Evolutionary conservation across 2,888 invertebrate genomes (phyloP).

Genomic region (Cacoxenus indagator): DNA sequence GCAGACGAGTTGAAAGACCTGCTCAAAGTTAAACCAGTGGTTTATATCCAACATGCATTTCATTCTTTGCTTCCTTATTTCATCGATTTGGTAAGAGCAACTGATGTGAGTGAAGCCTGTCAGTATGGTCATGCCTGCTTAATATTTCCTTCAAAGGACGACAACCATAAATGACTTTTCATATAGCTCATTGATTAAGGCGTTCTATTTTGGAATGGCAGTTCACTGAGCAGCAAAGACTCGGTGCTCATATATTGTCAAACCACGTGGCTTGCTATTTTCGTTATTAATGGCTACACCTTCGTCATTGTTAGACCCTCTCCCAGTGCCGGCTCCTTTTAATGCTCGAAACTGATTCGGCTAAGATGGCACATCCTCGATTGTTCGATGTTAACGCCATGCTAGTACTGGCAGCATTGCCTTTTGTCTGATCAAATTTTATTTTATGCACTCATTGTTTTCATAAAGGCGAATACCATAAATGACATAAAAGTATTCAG

Average conservation of each 20-base stretch:
- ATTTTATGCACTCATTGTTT: neutral
- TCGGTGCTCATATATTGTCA: neutral
- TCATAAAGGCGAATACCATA: neutral
- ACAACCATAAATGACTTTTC: constrained; percentile 15
- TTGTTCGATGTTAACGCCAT: neutral
- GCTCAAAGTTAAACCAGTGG: neutral
- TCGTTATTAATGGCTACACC: neutral
- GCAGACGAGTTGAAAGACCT: neutral
- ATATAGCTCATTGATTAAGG: neutral
- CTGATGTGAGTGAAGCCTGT: neutral
- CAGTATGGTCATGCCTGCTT: neutral
- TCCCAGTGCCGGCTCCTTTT: neutral
- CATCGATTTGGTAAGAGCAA: neutral
- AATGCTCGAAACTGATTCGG: neutral
- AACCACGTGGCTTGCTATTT: neutral
- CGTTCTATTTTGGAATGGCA: neutral
- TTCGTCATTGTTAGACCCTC: neutral
- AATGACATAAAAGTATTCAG: neutral
- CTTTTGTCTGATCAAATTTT: neutral
- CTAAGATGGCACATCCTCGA: neutral
- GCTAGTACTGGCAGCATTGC: too few species aligned
- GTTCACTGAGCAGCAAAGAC: neutral
- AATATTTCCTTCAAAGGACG: neutral
- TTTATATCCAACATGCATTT: neutral
- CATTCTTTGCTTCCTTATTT: neutral